A percentile compares a stretch with the other conserved stretches of the same genome.
Evolutionary conservation across 1,140 invertebrate species (phyloP).

Genomic region (Drosophila sp.): DNA sequence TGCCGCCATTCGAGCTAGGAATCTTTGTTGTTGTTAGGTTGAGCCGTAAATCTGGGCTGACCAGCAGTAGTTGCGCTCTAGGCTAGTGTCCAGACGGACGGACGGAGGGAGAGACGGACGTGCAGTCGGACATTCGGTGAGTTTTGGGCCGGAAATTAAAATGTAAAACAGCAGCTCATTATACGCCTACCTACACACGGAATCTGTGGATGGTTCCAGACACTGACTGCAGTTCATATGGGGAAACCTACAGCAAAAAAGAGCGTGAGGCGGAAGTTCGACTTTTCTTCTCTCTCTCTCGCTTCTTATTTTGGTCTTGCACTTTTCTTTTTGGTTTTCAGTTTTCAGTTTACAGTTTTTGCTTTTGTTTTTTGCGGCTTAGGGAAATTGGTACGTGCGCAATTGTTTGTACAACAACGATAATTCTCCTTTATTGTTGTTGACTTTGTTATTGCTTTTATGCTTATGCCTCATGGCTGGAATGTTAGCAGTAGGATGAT

Average conservation of each 20-base stretch:
- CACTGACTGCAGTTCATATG: slow-evolving; percentile 11
- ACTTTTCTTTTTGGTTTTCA: background rate
- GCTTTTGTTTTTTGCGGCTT: slow-evolving; percentile 13
- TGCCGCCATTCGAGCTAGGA: slow-evolving; percentile 41
- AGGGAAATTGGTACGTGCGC: slow-evolving; percentile 21
- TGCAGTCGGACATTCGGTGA: background rate
- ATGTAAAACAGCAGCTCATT: slow-evolving; percentile 80
- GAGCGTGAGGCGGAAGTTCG: background rate
- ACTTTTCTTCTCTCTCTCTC: background rate
- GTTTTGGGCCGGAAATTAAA: slow-evolving; percentile 69
- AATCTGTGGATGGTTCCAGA: slow-evolving; percentile 8
- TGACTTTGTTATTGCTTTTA: slow-evolving; percentile 5
- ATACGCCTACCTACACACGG: slow-evolving; percentile 69
- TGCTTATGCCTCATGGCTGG: slow-evolving; percentile 1
- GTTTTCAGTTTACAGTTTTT: background rate
- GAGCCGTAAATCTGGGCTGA: slow-evolving; percentile 48
- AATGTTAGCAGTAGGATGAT: slow-evolving; percentile 1
- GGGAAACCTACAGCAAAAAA: background rate
- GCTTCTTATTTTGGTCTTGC: background rate
- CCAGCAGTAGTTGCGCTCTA: slow-evolving; percentile 26
- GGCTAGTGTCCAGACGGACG: background rate
- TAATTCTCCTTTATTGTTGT: slow-evolving; percentile 6
- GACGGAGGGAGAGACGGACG: background rate
- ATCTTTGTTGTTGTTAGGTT: slow-evolving; percentile 23
- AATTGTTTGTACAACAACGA: slow-evolving; percentile 19